Evolutionary conservation across 37 sponge, comb jelly and placozoan genomes (phyloP).

Genomic region (Petrosia ficiformis): DNA sequence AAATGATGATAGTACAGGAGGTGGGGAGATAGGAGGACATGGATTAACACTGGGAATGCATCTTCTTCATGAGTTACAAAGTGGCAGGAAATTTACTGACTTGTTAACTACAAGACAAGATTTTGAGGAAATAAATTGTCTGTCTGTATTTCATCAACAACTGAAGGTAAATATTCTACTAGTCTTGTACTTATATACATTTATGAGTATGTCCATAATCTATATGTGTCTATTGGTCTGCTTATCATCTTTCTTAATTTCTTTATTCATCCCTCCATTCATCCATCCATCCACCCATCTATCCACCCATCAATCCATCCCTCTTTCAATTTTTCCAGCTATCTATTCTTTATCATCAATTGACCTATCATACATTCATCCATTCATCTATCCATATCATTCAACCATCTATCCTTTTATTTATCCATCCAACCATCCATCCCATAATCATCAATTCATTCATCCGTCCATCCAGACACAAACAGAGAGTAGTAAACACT

Average conservation of each 20-base stretch:
- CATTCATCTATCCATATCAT: too few relatives aligned
- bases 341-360: too few relatives aligned
- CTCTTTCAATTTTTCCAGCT: too few relatives aligned
- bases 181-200: not conserved
- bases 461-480: not conserved
- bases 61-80: constrained; percentile 45
- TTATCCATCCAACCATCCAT: too few relatives aligned
- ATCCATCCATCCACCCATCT: too few relatives aligned
- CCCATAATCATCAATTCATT: too few relatives aligned
- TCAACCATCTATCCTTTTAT: too few relatives aligned
- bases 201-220: not conserved
- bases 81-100: constrained; percentile 44
- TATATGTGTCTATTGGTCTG: too few relatives aligned
- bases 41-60: constrained; percentile 59
- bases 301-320: too few relatives aligned
- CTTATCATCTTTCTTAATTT: too few relatives aligned
- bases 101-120: constrained; percentile 27
- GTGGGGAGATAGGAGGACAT: constrained; percentile 66
- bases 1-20: constrained; percentile 53
- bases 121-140: constrained; percentile 13
- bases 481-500: constrained; percentile 28
- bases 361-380: too few relatives aligned
- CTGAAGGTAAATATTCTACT: constrained; percentile 25
- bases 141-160: constrained; percentile 23
- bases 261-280: too few relatives aligned